phyloP scores from a whole-genome alignment of 1,140 invertebrate genomes.

The Cyphomyrmex costatus region DNA sequence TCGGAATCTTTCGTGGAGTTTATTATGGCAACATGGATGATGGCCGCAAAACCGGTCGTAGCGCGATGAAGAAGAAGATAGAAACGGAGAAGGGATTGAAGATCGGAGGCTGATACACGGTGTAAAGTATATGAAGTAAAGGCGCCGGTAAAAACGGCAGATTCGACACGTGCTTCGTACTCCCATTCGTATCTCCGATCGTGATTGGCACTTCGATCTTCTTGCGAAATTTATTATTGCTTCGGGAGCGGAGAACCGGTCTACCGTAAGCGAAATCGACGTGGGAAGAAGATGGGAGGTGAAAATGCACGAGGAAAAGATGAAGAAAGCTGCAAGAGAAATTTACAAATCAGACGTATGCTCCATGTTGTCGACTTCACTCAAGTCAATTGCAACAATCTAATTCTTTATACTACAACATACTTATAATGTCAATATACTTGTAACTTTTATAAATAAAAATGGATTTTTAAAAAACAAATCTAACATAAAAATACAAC shows the following conservation, averaged over 20 bases:
- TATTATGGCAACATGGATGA: slow-evolving; percentile 60
- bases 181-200: slow-evolving; percentile 62
- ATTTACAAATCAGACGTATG: slow-evolving; percentile 40
- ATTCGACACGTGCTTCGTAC: slow-evolving; percentile 64
- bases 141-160: slow-evolving; percentile 61
- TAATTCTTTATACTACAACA: neutral
- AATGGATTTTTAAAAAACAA: neutral
- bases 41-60: slow-evolving; percentile 59
- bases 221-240: slow-evolving; percentile 63
- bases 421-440: no score
- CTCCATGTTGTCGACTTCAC: slow-evolving; percentile 18
- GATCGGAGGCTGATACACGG: slow-evolving; percentile 51
- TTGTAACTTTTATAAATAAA: no score
- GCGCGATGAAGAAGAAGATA: slow-evolving; percentile 58
- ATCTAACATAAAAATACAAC: neutral
- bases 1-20: slow-evolving; percentile 55
- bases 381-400: slow-evolving; percentile 29
- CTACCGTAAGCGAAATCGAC: slow-evolving; percentile 29
- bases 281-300: slow-evolving; percentile 28
- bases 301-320: slow-evolving; percentile 38
- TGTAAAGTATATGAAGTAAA: slow-evolving; percentile 59
- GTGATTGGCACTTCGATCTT: slow-evolving; percentile 65
- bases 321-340: slow-evolving; percentile 38
- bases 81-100: slow-evolving; percentile 45
- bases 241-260: slow-evolving; percentile 50